Base-by-base conservation (phyloP, 2,113 vertebrate genomes). In the Pollimyrus isidori region DNA sequence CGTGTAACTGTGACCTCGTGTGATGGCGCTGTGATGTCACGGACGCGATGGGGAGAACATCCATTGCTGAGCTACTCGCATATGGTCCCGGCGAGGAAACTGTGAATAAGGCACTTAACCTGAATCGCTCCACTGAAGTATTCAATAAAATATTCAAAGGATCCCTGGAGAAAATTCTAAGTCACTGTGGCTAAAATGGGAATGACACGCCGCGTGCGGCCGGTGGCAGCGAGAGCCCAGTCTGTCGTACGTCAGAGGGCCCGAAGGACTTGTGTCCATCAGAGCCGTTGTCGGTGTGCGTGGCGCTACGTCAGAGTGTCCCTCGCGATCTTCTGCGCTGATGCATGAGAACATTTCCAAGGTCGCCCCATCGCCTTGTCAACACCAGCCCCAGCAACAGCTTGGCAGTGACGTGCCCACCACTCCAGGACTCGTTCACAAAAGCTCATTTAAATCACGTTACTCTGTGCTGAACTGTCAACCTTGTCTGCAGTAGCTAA, bases 101-200 rank as follows among this genome's bases (percentile, higher is more conserved):
- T 84, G 80, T 48, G 23, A 45, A 48, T 84, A 17, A 48, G 45
- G 45, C 21, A 23, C 82, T 84, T 84, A 84, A 84, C 42, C 82
- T 84, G 82, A 84, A 46, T 48, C 3, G 82, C 45, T 84, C 21
- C 82, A 48, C 7, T 11, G 39, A 84, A 84, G 45, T 48, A 84
- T 84, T 48, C 82, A 48, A 48, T 80, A 80, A 80, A 80, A 80
- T 80, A 80, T 80, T 80, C 73, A 80, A 80, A 80, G 17, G 26
- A 80, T 42, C 73, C 35, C 2, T 80, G 30, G 73, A 19, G 35
- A 80, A 80, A 39, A 39, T 76, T 76, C 26, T 17, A 76, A 42
- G 73, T 80, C 35, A 42, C 35, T 42, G 35, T 42, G 73, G 15
- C 73, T 80, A 80, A 80, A 80, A 42, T 42, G 35, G 35, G 35